phyloP scores from a whole-genome alignment of 30 jellyfish, hydroid and myxozoan species.

The Hydractinia symbiolongicarpus region DNA sequence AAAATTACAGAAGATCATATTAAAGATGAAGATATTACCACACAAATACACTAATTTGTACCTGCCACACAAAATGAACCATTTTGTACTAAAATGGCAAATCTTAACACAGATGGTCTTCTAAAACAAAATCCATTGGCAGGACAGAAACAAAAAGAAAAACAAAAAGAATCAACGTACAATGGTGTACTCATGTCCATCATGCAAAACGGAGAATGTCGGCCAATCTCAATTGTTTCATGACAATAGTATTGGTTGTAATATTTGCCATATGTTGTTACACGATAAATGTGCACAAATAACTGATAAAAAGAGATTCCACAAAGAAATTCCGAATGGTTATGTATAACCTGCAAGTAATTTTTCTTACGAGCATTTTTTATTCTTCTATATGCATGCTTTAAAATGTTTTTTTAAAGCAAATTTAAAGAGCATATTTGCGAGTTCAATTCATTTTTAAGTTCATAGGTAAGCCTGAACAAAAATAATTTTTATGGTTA shows the following conservation, averaged over 20 bases:
- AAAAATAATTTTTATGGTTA: too few relatives aligned
- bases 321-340: neutral
- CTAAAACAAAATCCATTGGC: neutral
- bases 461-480: too few relatives aligned
- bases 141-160: neutral
- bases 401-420: too few relatives aligned
- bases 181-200: neutral
- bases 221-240: neutral
- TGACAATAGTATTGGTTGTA: constrained; percentile 2
- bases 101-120: neutral
- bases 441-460: too few relatives aligned
- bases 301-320: neutral
- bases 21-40: neutral
- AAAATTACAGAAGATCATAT: neutral
- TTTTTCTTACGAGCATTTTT: neutral
- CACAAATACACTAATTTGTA: neutral
- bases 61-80: neutral
- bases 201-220: neutral
- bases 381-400: too few relatives aligned
- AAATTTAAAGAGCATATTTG: too few relatives aligned
- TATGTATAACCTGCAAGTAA: neutral
- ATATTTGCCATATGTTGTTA: neutral
- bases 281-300: neutral
- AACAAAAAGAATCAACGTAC: neutral
- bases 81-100: neutral